A percentile compares a stretch with the other conserved stretches of the same genome.
These are phyloP conservation scores for Cryptotermes secundus DNA, from an alignment of 1,140 invertebrate genomes.

Conservation along the genomic window DNA sequence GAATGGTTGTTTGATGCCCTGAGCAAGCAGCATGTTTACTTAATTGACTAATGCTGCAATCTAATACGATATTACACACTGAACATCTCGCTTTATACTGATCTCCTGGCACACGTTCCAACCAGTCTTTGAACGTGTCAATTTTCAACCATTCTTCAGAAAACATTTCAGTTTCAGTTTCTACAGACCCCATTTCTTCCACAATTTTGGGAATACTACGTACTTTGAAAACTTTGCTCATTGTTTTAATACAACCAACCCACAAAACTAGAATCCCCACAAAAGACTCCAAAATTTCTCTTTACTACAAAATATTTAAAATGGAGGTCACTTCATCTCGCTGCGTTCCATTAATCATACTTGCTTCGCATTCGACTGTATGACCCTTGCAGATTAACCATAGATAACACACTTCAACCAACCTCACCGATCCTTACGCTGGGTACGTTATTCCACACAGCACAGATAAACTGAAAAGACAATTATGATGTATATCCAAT, in stretches of 20 bases:
- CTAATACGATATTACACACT: slow-evolving; percentile 2
- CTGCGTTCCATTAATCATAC: too few species aligned
- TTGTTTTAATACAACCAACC: neutral
- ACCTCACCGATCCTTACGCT: too few species aligned
- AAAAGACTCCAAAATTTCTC: neutral
- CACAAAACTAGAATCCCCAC: neutral
- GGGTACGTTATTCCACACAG: too few species aligned
- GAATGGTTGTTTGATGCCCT: neutral
- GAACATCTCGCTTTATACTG: neutral
- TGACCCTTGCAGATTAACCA: too few species aligned
- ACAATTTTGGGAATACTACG: neutral
- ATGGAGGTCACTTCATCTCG: too few species aligned
- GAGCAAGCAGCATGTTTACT: neutral
- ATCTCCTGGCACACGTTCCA: neutral
- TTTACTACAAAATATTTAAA: neutral
- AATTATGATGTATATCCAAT: too few species aligned
- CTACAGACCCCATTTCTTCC: neutral
- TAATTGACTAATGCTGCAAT: neutral
- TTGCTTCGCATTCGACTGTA: too few species aligned
- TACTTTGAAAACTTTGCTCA: slow-evolving; percentile 9
- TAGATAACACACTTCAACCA: too few species aligned
- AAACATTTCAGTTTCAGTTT: neutral
- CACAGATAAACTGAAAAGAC: too few species aligned
- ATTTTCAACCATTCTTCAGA: neutral
- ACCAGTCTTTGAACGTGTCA: neutral